Base-by-base conservation (phyloP, 2,797 vertebrate species). In the Eulemur rubriventer region DNA sequence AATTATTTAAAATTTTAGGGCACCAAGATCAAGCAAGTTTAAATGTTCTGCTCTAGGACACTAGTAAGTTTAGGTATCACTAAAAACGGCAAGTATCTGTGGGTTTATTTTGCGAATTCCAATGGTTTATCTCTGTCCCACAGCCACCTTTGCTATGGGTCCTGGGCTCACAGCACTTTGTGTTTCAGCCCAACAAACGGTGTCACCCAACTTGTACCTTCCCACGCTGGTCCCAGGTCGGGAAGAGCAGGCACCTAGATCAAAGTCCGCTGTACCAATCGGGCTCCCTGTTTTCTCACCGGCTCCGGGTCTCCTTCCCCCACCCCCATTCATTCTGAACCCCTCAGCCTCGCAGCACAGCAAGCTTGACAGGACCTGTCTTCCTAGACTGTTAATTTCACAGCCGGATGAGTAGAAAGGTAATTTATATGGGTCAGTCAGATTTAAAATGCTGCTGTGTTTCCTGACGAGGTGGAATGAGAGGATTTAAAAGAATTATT, bases 371-470 rank as follows among this genome's bases (percentile, higher is more conserved):
- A 96, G 93, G 91, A 70, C 89, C 94, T 96, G 96, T 97, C 96
- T 97, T 96, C 89, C 93, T 93, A 88, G 55, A 93, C 95, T 97
- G 96, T 97, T 98, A 97, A 97, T 98, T 98, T 98, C 97, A 98
- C 97, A 97, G 96, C 94, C 30, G 91, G 97, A 87, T 97, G 97
- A 96, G 65, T 97, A 97, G 93, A 97, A 94, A 97, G 94, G 97
- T 98, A 97, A 97, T 98, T 97, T 97, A 97, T 98, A 96, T 87
- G 96, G 97, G 97, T 97, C 97, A 97, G 95, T 97, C 97, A 89
- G 97, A 97, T 96, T 97, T 96, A 96, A 98, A 97, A 96, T 78
- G 95, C 96, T 91, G 86, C 96, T 65, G 61, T 69, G 95, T 94
- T 93, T 97, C 96, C 79, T n/a, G 95, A 92, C 38, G 72, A 96